phyloP scores from a whole-genome alignment of 2,888 invertebrate species.

The Nezara viridula region DNA sequence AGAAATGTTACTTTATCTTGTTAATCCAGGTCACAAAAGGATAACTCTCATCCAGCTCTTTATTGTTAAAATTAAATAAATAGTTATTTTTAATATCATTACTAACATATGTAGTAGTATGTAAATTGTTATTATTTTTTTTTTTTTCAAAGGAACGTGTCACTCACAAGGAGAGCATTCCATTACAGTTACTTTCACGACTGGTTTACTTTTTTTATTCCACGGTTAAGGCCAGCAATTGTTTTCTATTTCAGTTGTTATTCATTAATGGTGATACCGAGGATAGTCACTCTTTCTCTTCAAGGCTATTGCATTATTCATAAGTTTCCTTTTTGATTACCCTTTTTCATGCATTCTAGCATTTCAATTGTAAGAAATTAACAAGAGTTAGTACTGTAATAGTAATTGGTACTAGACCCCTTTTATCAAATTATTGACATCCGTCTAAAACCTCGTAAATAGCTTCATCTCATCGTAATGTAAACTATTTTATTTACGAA shows the following conservation, averaged over 20 bases:
- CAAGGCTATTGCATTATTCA: slow-evolving; percentile 11
- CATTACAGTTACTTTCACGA: slow-evolving; percentile 5
- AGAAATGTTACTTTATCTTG: too few relatives aligned
- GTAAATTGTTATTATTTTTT: background rate
- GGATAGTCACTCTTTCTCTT: slow-evolving; percentile 3
- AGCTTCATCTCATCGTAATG: too few relatives aligned
- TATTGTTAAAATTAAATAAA: background rate
- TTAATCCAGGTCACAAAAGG: too few relatives aligned
- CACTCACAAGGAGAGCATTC: background rate
- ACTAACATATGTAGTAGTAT: too few relatives aligned
- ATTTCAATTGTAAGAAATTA: background rate
- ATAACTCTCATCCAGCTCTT: too few relatives aligned
- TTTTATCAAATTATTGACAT: too few relatives aligned
- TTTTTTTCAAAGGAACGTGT: background rate
- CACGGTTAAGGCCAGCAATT: background rate
- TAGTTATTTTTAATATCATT: background rate
- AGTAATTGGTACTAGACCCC: too few relatives aligned
- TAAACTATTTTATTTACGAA: too few relatives aligned
- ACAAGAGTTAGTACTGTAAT: background rate
- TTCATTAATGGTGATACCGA: background rate
- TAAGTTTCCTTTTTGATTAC: background rate
- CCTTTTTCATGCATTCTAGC: background rate
- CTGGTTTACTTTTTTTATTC: slow-evolving; percentile 30
- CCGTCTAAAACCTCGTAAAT: too few relatives aligned
- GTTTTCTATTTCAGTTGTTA: slow-evolving; percentile 38